Percentiles rank a stretch among this genome's conserved stretches.
Evolutionary conservation across 2,888 invertebrate genomes (phyloP).

Genomic region (Drosophila macrospina): DNA sequence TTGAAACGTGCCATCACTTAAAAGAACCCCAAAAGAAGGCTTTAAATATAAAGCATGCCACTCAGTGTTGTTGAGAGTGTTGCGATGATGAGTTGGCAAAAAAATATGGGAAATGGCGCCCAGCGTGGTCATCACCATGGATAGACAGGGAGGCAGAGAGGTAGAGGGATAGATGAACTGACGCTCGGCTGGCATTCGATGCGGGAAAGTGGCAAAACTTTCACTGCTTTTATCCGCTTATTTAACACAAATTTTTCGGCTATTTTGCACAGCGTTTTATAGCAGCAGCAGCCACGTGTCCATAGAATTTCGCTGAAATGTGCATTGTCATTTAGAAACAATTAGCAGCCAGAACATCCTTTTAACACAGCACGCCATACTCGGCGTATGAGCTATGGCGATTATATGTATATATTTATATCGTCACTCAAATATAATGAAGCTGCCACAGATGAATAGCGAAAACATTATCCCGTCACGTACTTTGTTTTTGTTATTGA

Average conservation of each 20-base stretch:
- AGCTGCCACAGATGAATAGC: too few relatives aligned
- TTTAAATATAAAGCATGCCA: slow-evolving; percentile 61
- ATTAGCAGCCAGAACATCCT: slow-evolving; percentile 55
- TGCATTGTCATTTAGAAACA: slow-evolving; percentile 72
- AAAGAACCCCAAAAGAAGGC: slow-evolving; percentile 20
- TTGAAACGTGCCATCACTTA: slow-evolving; percentile 50
- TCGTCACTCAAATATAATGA: background rate
- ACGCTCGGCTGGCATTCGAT: too few relatives aligned
- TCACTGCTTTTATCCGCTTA: slow-evolving; percentile 75
- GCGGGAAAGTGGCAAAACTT: slow-evolving; percentile 67
- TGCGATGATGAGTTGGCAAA: slow-evolving; percentile 68
- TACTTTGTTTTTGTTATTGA: too few relatives aligned
- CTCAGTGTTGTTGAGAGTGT: slow-evolving; percentile 3
- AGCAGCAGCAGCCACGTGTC: slow-evolving; percentile 30
- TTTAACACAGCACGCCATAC: slow-evolving; percentile 37
- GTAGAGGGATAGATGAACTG: too few relatives aligned
- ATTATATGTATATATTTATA: slow-evolving; percentile 18
- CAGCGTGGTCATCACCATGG: slow-evolving; percentile 25
- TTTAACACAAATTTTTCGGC: slow-evolving; percentile 75
- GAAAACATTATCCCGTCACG: too few relatives aligned
- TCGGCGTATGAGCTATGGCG: slow-evolving; percentile 51
- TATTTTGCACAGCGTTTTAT: slow-evolving; percentile 59
- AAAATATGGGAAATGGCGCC: slow-evolving; percentile 54
- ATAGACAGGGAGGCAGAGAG: slow-evolving; percentile 2
- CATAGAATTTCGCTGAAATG: slow-evolving; percentile 50